A percentile compares a stretch with the other conserved stretches of the same genome.
phyloP scores from a whole-genome alignment of 64 coral and sea anemone genomes.

The Dendrophyllia cribrosa region DNA sequence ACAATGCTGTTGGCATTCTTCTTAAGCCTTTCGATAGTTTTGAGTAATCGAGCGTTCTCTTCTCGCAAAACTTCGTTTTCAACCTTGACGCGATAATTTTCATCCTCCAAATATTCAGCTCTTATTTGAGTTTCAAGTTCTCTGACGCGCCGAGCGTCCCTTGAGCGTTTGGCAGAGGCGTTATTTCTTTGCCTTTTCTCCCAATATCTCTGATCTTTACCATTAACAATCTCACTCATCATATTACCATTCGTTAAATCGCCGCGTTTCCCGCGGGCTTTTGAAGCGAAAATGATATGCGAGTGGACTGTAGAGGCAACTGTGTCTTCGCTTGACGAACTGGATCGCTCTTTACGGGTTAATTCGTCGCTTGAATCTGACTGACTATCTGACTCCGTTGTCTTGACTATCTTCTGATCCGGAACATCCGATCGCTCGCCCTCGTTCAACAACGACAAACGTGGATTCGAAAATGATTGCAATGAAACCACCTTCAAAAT shows the following conservation, averaged over 20 bases:
- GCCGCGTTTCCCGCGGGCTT: slow-evolving; percentile 56
- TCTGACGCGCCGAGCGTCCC: slow-evolving; percentile 87
- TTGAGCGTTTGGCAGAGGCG: slow-evolving; percentile 89
- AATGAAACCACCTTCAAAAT: slow-evolving; percentile 93
- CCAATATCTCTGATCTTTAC: slow-evolving; percentile 91
- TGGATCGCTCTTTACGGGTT: slow-evolving; percentile 19
- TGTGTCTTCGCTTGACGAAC: slow-evolving; percentile 60
- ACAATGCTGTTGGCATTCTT: slow-evolving; percentile 17
- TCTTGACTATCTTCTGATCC: slow-evolving; percentile 23
- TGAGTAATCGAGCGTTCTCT: slow-evolving; percentile 77
- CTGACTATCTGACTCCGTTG: slow-evolving; percentile 23
- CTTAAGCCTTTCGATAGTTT: slow-evolving; percentile 76
- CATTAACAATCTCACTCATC: slow-evolving; percentile 16
- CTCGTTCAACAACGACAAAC: slow-evolving; percentile 46
- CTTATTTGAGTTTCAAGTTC: slow-evolving; percentile 96
- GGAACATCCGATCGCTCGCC: slow-evolving; percentile 29
- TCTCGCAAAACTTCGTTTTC: slow-evolving; percentile 86
- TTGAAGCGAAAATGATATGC: not conserved
- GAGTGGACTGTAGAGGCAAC: not conserved
- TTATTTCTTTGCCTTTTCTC: slow-evolving; percentile 93
- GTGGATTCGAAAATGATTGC: slow-evolving; percentile 85
- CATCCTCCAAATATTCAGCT: slow-evolving; percentile 87
- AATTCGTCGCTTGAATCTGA: slow-evolving; percentile 50
- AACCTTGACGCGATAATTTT: slow-evolving; percentile 81
- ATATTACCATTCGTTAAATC: slow-evolving; percentile 50